phyloP scores from a whole-genome alignment of 2,797 vertebrate species.

The Lophotriccus pileatus region DNA sequence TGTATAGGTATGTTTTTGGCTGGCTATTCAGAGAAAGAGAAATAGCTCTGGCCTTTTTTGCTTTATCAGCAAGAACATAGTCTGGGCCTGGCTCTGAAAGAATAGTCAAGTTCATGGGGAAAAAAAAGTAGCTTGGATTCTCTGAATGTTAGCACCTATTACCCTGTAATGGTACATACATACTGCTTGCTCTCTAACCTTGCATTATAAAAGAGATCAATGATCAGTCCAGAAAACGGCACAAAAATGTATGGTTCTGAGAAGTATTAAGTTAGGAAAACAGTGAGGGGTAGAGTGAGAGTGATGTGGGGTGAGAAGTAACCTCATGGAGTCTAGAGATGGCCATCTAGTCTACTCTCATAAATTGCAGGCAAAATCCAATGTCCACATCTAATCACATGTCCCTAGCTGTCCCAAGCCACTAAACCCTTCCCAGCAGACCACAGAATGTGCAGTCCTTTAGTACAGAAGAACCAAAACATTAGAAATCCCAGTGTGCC shows the following conservation, averaged over 20 bases:
- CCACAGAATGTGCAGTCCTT: not conserved
- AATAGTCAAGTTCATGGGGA: not conserved
- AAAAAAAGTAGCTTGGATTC: not conserved
- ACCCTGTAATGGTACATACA: not conserved
- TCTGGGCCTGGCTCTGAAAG: not conserved
- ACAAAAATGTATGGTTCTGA: not conserved
- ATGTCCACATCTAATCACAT: not conserved
- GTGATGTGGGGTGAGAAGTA: not conserved
- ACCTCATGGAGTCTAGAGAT: not conserved
- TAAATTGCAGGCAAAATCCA: not conserved
- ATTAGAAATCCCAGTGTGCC: not conserved
- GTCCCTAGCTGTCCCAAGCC: not conserved
- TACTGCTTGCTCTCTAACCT: not conserved
- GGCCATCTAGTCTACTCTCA: not conserved
- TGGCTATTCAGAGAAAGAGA: not conserved
- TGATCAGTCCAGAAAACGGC: not conserved
- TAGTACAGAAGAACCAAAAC: not conserved
- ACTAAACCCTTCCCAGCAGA: not conserved
- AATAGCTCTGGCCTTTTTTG: not conserved
- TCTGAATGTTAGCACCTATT: not conserved
- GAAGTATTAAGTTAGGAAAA: not conserved
- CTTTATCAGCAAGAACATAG: not conserved
- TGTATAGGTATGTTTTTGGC: not conserved
- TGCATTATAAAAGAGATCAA: not conserved
- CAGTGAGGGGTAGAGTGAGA: not conserved